phyloP scores from a whole-genome alignment of 1,140 invertebrate species.

The Palaemon carinicauda region DNA sequence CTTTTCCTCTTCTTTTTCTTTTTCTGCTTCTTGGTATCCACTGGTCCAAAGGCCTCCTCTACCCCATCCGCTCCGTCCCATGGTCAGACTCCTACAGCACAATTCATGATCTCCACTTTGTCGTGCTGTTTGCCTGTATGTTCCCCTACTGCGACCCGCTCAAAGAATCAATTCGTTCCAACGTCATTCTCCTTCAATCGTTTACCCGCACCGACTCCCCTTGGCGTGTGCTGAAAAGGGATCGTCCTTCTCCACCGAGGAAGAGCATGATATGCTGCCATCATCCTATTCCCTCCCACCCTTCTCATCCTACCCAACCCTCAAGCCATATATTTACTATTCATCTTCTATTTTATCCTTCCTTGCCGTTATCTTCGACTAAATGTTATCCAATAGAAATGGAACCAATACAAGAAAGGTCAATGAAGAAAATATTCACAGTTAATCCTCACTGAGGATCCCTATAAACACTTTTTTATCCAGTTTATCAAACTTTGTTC shows the following conservation, averaged over 20 bases:
- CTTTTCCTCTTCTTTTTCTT: background rate
- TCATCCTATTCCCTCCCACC: background rate
- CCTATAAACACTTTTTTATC: too few relatives aligned
- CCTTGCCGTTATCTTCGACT: background rate
- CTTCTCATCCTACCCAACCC: background rate
- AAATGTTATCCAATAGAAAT: too few relatives aligned
- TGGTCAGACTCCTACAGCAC: background rate
- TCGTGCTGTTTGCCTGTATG: background rate
- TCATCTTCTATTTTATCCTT: background rate
- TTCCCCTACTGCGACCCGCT: slow-evolving; percentile 16
- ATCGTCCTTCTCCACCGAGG: background rate
- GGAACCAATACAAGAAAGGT: too few relatives aligned
- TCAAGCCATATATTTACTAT: background rate
- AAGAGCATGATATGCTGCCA: background rate
- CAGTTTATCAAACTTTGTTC: too few relatives aligned
- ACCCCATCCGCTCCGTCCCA: background rate
- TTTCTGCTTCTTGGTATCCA: too few relatives aligned
- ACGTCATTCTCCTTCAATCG: slow-evolving; percentile 42
- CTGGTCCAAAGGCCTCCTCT: background rate
- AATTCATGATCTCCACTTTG: too few relatives aligned
- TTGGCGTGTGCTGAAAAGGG: background rate
- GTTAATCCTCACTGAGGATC: too few relatives aligned
- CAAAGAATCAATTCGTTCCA: slow-evolving; percentile 49
- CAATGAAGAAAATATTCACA: too few relatives aligned
- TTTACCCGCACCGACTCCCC: slow-evolving; percentile 10